Percentiles rank a stretch among this genome's conserved stretches.
These are phyloP conservation scores for Mus spretus DNA, from an alignment of 2,797 vertebrate species.

Conservation along the genomic window DNA sequence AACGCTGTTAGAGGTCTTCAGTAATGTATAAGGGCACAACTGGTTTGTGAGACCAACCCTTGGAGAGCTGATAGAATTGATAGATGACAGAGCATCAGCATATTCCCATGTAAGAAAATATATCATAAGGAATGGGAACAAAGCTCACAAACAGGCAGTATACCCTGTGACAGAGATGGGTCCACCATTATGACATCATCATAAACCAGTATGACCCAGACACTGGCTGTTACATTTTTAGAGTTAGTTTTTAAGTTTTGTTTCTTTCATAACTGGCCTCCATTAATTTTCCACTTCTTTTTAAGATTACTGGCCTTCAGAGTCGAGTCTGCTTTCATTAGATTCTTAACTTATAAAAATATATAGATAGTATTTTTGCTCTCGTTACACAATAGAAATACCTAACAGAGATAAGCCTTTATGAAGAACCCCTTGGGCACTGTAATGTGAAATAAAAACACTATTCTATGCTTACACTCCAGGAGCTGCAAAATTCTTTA, in stretches of 20 bases:
- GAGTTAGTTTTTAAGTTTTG: not conserved
- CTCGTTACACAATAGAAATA: not conserved
- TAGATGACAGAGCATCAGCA: not conserved
- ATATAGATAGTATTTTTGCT: not conserved
- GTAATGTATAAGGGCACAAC: not conserved
- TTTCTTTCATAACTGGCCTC: constrained; percentile 34
- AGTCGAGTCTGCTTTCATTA: constrained; percentile 3
- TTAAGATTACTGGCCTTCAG: not conserved
- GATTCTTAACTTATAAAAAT: constrained; percentile 5
- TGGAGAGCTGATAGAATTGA: not conserved
- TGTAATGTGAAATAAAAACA: not conserved
- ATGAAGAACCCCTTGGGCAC: constrained; percentile 4
- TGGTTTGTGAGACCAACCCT: not conserved
- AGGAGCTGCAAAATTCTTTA: not conserved
- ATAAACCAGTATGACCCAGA: not conserved
- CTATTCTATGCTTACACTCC: not conserved
- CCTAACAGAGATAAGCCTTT: constrained; percentile 39
- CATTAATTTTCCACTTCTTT: constrained; percentile 54
- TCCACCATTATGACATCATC: not conserved
- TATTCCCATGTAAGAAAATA: not conserved
- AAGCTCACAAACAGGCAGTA: not conserved
- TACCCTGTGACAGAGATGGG: not conserved
- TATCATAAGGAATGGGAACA: not conserved
- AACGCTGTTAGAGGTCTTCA: not conserved
- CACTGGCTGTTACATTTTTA: not conserved